These are phyloP conservation scores for Sitta carolinensis DNA, from an alignment of 2,797 vertebrate species.

Conservation along the genomic window DNA sequence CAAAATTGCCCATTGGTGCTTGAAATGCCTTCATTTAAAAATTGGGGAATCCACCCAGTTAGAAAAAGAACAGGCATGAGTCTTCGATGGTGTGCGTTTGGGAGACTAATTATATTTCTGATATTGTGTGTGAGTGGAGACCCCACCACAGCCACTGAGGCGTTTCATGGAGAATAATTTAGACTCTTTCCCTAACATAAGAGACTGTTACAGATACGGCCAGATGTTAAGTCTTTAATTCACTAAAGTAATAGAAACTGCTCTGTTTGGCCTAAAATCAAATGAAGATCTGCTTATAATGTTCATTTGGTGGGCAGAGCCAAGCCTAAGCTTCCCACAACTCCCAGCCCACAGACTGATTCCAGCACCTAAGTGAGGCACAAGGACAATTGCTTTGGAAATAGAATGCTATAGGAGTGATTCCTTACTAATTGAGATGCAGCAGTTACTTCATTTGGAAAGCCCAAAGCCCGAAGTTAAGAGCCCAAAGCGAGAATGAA, in stretches of 20 bases:
- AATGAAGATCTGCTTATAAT: background rate
- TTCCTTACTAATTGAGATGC: background rate
- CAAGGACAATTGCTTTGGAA: background rate
- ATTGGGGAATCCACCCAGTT: background rate
- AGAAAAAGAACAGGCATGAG: background rate
- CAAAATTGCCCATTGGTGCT: background rate
- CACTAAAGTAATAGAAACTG: background rate
- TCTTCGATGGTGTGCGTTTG: background rate
- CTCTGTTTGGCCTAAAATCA: constrained; percentile 14
- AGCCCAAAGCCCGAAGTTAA: background rate
- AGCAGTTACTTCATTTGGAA: background rate
- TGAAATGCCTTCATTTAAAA: background rate
- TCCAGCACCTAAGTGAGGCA: fast-evolving
- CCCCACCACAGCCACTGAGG: background rate
- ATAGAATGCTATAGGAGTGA: background rate
- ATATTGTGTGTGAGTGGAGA: background rate
- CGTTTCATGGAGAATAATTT: background rate
- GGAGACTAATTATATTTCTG: constrained; percentile 1
- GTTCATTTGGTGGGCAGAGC: background rate
- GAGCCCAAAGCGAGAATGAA: background rate
- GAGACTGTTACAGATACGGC: background rate
- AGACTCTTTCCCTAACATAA: background rate
- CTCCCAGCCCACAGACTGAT: background rate
- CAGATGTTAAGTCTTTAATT: background rate
- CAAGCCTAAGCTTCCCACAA: background rate